A percentile compares a stretch with the other conserved stretches of the same genome.
These are phyloP conservation scores for Clitarchus hookeri DNA, from an alignment of 2,888 invertebrate species.

Conservation along the genomic window DNA sequence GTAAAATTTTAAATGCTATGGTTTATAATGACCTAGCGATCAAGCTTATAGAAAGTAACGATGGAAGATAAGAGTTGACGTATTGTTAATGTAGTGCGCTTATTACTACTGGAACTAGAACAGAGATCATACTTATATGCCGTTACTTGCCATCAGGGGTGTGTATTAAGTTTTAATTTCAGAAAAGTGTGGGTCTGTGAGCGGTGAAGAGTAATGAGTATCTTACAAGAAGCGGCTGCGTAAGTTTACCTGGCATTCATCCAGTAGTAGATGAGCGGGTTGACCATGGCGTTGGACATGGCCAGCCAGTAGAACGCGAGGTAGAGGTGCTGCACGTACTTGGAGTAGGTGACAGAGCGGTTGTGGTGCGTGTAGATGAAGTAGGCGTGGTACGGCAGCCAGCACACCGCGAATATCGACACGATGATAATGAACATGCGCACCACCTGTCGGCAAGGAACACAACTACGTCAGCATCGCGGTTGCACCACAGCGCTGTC, in stretches of 20 bases:
- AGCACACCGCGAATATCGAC: conserved; percentile 82
- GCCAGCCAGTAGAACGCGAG: conserved; percentile 88
- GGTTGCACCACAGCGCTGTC: neutral
- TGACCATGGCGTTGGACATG: conserved; percentile 93
- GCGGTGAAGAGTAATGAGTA: too few relatives aligned
- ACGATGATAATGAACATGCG: conserved; percentile 89
- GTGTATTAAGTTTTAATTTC: too few relatives aligned
- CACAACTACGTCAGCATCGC: neutral
- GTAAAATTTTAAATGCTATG: too few relatives aligned
- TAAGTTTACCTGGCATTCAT: conserved; percentile 79
- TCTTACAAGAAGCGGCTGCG: too few relatives aligned
- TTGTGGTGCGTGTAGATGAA: conserved; percentile 82
- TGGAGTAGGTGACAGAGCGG: conserved; percentile 65
- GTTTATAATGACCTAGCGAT: too few relatives aligned
- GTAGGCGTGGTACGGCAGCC: conserved; percentile 87
- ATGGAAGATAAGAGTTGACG: too few relatives aligned
- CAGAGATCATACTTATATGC: too few relatives aligned
- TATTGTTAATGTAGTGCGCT: too few relatives aligned
- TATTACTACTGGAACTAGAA: too few relatives aligned
- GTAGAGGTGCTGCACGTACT: conserved; percentile 82
- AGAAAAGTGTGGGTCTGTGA: too few relatives aligned
- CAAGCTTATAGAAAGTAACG: too few relatives aligned
- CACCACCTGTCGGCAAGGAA: conserved; percentile 69
- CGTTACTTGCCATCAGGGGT: too few relatives aligned
- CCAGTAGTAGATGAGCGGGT: conserved; percentile 91